Percentiles rank a stretch among this genome's conserved stretches.
These are phyloP conservation scores for Brachyhypopomus occidentalis DNA, from an alignment of 2,113 vertebrate species.

Conservation along the genomic window DNA sequence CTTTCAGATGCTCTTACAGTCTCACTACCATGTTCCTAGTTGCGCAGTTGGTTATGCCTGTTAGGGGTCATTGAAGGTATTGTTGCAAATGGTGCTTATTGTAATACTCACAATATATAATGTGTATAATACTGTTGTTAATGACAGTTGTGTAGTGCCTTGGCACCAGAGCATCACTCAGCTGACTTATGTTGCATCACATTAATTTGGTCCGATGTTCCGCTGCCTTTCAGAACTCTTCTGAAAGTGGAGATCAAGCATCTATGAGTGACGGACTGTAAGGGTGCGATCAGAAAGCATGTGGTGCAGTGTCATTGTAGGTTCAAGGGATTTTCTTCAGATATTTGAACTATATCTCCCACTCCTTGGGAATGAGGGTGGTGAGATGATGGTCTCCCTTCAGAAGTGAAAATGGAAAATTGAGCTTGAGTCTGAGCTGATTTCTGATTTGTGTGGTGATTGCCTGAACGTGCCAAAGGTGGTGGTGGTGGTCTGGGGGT, in stretches of 20 bases:
- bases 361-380: neutral
- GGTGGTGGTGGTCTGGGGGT: neutral
- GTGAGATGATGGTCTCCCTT: neutral
- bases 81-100: neutral
- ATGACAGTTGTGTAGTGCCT: neutral
- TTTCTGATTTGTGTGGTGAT: neutral
- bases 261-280: conserved; percentile 28
- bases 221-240: conserved; percentile 10
- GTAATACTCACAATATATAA: neutral
- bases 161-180: neutral
- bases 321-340: neutral
- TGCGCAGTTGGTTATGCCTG: neutral
- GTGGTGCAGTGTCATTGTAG: neutral
- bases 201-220: conserved; percentile 5
- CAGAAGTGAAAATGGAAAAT: conserved; percentile 22
- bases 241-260: conserved; percentile 1
- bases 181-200: neutral
- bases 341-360: neutral
- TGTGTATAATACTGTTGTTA: neutral
- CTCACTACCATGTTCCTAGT: neutral
- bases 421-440: neutral
- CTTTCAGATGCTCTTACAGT: neutral
- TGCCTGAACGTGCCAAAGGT: conserved; percentile 4
- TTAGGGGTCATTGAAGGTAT: neutral
- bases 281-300: neutral